Base-by-base conservation (phyloP, 2,888 invertebrate species). In the Sarcophaga variegata region DNA sequence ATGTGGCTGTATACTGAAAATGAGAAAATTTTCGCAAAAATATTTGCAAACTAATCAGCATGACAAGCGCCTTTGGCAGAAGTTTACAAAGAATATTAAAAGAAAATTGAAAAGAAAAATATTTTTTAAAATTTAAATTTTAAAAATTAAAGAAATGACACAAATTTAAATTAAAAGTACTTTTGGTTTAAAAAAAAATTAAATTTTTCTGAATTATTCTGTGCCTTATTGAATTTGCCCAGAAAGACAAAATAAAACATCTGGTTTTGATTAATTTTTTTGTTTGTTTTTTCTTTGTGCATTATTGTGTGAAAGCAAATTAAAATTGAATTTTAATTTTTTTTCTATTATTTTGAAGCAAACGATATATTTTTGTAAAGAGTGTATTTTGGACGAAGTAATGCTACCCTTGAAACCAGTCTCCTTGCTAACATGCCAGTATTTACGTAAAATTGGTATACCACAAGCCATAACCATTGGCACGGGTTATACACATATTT, bases 371-470 rank as follows among this genome's bases (percentile, higher is more conserved):
- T 14, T 54, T 14, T 54, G 1, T 12, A 60, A 14, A n/a, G 11
- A 45, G 25, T 10, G 0, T 37, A 37, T 37, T 37, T 37, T 37
- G 37, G 0, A 8, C 0, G 2, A 37, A 37, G 37, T 10, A 27
- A 86, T 81, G 86, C 4, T 74, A 2, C 8, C 77, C 12, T 64
- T 81, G 0, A 86, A 83, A 60, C 71, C 87, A 4, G 27, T 81
- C 2, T n/a, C 63, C 10, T 3, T 67, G 4, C 3, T 84, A 12
- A 82, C 84, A 8, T 69, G 78, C 2, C 59, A 84, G n/a, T 84
- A 79, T 76, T 59, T 79, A 0, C 81, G 81, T 37, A 77, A 69
- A 69, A 49, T 81, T n/a, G 83, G 86, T 17, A 11, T 86, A 2
- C 60, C 86, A 0, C 86, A 83, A 25, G 79, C 83, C 2, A n/a